These are phyloP conservation scores for Drosophila anomelani DNA, from an alignment of 2,888 invertebrate species.

Conservation along the genomic window DNA sequence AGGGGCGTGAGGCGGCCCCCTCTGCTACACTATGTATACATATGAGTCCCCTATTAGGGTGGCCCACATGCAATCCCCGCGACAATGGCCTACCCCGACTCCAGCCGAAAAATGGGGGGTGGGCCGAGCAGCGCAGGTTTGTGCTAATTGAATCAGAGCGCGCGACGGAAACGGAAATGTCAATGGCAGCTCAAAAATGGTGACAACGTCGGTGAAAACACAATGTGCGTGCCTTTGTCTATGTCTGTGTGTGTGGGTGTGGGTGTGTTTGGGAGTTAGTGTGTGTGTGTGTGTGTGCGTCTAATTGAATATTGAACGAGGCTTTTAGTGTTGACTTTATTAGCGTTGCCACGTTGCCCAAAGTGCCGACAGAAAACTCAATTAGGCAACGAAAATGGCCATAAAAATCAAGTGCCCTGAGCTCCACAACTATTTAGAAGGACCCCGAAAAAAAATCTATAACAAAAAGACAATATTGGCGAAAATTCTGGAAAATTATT, in stretches of 20 bases:
- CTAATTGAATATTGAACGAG: slow-evolving; percentile 79
- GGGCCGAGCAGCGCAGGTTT: slow-evolving; percentile 46
- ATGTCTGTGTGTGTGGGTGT: not conserved
- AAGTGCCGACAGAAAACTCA: slow-evolving; percentile 73
- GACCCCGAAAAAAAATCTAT: slow-evolving; percentile 4
- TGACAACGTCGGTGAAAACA: slow-evolving; percentile 49
- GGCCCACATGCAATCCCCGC: slow-evolving; percentile 22
- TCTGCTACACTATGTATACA: not conserved
- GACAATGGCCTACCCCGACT: slow-evolving; percentile 25
- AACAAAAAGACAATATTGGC: not conserved
- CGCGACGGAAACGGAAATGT: slow-evolving; percentile 74
- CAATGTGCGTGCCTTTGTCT: slow-evolving; percentile 29
- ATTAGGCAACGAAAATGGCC: slow-evolving; percentile 60
- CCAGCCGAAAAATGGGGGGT: not conserved
- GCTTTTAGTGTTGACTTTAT: slow-evolving; percentile 79
- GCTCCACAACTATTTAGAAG: slow-evolving; percentile 36
- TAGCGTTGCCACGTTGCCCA: slow-evolving; percentile 59
- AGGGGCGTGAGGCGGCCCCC: not conserved
- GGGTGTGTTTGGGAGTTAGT: slow-evolving; percentile 12
- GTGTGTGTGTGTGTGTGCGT: slow-evolving; percentile 30
- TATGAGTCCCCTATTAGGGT: slow-evolving; percentile 34
- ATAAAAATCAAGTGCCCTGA: slow-evolving; percentile 53
- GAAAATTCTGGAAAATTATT: slow-evolving; percentile 29
- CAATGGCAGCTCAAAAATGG: slow-evolving; percentile 77
- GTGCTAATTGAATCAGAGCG: slow-evolving; percentile 72